phyloP scores from a whole-genome alignment of 2,888 invertebrate species.

The Sclerodermus sp. region DNA sequence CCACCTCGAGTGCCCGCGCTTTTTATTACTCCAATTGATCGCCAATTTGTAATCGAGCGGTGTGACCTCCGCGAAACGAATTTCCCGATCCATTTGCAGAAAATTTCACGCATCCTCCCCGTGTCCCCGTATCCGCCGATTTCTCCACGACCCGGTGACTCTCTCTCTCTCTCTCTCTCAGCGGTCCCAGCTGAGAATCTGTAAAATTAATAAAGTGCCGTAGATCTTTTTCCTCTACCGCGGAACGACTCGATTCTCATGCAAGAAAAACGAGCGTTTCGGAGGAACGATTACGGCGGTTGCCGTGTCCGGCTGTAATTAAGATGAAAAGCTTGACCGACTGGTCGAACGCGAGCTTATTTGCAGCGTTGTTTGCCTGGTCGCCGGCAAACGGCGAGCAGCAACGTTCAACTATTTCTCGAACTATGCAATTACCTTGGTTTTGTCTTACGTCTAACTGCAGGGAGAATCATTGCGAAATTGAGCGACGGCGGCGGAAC shows the following conservation, averaged over 20 bases:
- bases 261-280: too few relatives aligned
- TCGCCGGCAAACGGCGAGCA: too few relatives aligned
- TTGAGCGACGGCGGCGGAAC: slow-evolving; percentile 95
- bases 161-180: too few relatives aligned
- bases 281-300: too few relatives aligned
- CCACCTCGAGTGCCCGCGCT: slow-evolving; percentile 13
- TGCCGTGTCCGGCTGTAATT: background rate
- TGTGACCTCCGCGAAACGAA: background rate
- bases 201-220: too few relatives aligned
- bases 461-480: slow-evolving; percentile 98
- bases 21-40: slow-evolving; percentile 31
- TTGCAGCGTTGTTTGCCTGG: too few relatives aligned
- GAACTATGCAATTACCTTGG: slow-evolving; percentile 47
- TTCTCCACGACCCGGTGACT: background rate
- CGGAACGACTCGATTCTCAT: too few relatives aligned
- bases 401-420: slow-evolving; percentile 6
- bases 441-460: slow-evolving; percentile 60
- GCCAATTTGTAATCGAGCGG: too few relatives aligned
- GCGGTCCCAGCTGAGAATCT: too few relatives aligned
- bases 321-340: background rate
- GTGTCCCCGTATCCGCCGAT: background rate
- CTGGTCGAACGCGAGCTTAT: background rate
- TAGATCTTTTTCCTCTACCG: too few relatives aligned
- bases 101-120: background rate
- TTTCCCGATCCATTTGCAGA: background rate